Evolutionary conservation across 2,888 invertebrate genomes (phyloP), one percentile per base, ranked within the genome.

Genomic region (Calephelis perditalis): DNA sequence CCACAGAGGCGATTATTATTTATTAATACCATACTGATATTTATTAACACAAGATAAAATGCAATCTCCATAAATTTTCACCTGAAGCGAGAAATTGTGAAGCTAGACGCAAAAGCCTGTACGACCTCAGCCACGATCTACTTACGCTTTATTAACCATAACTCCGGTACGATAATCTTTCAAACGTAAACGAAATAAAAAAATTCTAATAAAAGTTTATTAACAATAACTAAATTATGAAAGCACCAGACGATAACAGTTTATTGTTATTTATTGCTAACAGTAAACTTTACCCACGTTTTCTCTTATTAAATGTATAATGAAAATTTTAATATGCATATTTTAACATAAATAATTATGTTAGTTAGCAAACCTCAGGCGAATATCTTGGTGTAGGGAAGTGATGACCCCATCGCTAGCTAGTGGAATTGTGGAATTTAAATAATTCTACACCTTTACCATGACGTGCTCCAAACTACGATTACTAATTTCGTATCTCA

Each of bases 151-250:
- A 49, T 49, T 49, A 49, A 26, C 10, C 49, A 49, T 49, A 49
- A 49, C 49, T 26, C 15, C 10, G 35, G 15, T 26, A 26, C 49
- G 15, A 49, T 49, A 49, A 49, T 35, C 35, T 49, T 35, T 49
- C 26, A 49, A 35, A 49, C 49, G 15, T 49, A 49, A 49, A 49
- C 26, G 49, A 49, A 49, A 49, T 49, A 49, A 49, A 49, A 47
- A 49, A 49, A 49, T 15, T 49, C 12, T 49, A 49, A 49, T 15
- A 49, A 49, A 8, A 8, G 49, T 49, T 52, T 52, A 52, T 52
- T 52, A 52, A 52, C 52, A 52, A 52, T 52, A 52, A 52, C 52
- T 52, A 52, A 52, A 52, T 52, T 35, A 52, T 52, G 11, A 52
- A 52, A 49, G 26, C 52, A 26, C 35, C 26, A 52, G 10, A 12